Base-by-base conservation (phyloP, 2,888 invertebrate species). In the Caenorhabditis sp. region DNA sequence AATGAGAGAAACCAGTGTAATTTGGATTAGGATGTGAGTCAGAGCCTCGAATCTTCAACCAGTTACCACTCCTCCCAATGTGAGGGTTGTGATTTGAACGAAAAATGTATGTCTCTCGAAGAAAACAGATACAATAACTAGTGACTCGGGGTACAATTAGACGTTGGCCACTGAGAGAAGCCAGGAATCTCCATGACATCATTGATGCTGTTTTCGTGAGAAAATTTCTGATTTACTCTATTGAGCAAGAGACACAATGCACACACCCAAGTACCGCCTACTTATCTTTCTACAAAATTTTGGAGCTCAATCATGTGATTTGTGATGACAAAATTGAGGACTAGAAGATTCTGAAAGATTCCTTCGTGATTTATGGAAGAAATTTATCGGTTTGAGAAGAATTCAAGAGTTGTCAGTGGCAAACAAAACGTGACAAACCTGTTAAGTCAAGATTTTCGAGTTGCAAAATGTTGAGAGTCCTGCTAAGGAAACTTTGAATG, bases 1-100 rank as follows among this genome's bases (percentile, higher is more conserved):
- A 63, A 63, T 63, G 63, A 63, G 63, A 24, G 63, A 63, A 63
- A 44, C 26, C 24, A 44, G 63, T 44, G 26, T 63, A 44, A 63
- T 44, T 44, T 63, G 63, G 28, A 63, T 63, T 63, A 47, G 44
- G 16, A 44, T 22, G 28, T 63, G 63, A 63, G 41, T 63, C 63
- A 63, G n/a, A 47, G 31, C 38, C 6, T 5, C 12, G 63, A 63
- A 63, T 47, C 28, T 63, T 28, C 2, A 14, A 54, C 54, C 24
- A 54, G 24, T 14, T 54, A 47, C 19, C 47, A 19, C 47, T 47
- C 47, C 19, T 63, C 26, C 10, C 0, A 63, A 44, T 59, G 38
- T 44, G 63, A 63, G 63, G 44, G 26, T 44, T 63, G 63, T 63
- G 44, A 41, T 63, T 63, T 63, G 63, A 47, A 16, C 24, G 14